Conservation (phyloP, 2,888 invertebrate genomes). For the Disparrhopalites patrizii region DNA sequence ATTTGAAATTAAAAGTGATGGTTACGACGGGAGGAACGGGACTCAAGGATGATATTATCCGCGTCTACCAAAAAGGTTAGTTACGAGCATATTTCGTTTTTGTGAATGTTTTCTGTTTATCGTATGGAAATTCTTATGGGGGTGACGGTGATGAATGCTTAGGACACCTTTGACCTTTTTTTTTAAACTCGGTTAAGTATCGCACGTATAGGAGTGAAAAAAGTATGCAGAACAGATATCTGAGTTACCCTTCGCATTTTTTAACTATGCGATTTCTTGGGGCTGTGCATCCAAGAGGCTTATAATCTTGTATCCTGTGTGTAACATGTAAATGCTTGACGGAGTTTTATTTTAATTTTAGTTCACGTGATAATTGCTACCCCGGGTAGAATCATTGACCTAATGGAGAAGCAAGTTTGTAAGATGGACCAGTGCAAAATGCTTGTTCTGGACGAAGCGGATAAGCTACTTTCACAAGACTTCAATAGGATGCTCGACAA, state of each 20-base stretch:
- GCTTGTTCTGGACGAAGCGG: constrained; percentile 97
- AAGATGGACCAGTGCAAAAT: constrained; percentile 95
- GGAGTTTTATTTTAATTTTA: constrained; percentile 52
- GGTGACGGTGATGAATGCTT: constrained; percentile 28
- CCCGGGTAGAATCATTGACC: constrained; percentile 97
- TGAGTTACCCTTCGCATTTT: constrained; percentile 8
- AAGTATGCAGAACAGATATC: constrained; percentile 20
- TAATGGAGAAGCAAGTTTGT: constrained; percentile 95
- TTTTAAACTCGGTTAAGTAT: constrained; percentile 16
- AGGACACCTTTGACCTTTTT: constrained; percentile 24
- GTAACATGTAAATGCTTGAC: not conserved
- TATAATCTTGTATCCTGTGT: constrained; percentile 2
- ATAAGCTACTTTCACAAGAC: constrained; percentile 97
- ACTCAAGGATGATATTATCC: constrained; percentile 97
- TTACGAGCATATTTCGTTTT: not conserved
- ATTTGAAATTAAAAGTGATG: constrained; percentile 96
- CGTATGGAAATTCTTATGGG: not conserved
- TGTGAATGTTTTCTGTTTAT: not conserved
- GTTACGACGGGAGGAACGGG: constrained; percentile 99
- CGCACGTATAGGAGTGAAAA: constrained; percentile 20
- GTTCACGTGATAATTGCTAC: constrained; percentile 99
- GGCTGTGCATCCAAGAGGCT: not conserved
- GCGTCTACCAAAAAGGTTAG: constrained; percentile 94
- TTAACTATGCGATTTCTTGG: not conserved
- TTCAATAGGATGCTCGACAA: constrained; percentile 98